Percentiles rank a stretch among this genome's conserved stretches.
Conservation (phyloP, 2,888 invertebrate species). For the Volucella zonaria region DNA sequence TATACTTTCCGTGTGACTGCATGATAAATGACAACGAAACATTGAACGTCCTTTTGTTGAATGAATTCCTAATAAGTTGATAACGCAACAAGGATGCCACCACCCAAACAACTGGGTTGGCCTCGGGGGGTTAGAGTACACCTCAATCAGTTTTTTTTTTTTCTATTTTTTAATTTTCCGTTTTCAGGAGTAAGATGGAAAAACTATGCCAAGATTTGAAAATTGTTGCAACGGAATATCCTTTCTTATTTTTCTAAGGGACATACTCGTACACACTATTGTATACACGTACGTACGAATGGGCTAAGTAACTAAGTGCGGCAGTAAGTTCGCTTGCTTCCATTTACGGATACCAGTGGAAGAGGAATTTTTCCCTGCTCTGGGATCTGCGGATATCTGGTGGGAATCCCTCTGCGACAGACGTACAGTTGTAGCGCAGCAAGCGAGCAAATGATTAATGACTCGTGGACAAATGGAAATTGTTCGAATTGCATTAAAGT, state of each 20-base stretch:
- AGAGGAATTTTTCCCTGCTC: conserved; percentile 51
- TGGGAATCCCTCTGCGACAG: conserved; percentile 70
- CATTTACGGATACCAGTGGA: conserved; percentile 46
- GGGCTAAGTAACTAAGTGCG: conserved; percentile 62
- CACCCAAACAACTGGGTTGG: conserved; percentile 43
- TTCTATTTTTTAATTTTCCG: conserved; percentile 7
- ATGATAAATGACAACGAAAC: conserved; percentile 74
- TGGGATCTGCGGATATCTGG: conserved; percentile 65
- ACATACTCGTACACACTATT: conserved; percentile 20
- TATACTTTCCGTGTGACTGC: conserved; percentile 67
- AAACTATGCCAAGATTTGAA: conserved; percentile 68
- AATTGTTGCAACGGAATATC: conserved; percentile 68
- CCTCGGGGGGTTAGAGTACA: conserved; percentile 53
- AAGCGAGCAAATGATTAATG: conserved; percentile 80
- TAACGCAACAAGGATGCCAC: conserved; percentile 73
- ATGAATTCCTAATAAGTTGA: conserved; percentile 74
- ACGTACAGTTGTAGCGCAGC: conserved; percentile 45
- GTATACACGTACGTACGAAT: no score
- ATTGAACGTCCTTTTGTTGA: conserved; percentile 74
- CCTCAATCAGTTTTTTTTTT: conserved; percentile 32
- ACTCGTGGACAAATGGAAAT: conserved; percentile 82
- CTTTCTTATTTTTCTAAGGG: conserved; percentile 31
- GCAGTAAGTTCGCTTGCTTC: conserved; percentile 37
- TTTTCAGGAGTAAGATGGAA: conserved; percentile 49
- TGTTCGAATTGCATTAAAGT: conserved; percentile 82